These are phyloP conservation scores for Triplophysa siluroides DNA, from an alignment of 2,113 vertebrate species.

Conservation along the genomic window DNA sequence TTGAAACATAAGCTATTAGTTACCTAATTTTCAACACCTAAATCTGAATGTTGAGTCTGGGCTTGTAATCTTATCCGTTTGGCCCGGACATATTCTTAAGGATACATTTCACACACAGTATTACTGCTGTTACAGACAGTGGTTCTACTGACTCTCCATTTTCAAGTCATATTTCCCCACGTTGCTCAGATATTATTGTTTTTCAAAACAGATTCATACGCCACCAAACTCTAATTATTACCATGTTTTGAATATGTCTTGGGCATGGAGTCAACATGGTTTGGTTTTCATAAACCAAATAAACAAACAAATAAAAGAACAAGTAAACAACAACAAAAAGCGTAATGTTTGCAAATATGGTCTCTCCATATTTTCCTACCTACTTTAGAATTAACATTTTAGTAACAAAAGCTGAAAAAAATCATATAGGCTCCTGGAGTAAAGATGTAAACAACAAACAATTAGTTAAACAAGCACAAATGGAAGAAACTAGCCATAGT, in stretches of 20 bases:
- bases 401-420: no score
- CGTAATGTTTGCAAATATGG: background rate
- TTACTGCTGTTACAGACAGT: background rate
- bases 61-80: conserved; percentile 22
- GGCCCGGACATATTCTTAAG: background rate
- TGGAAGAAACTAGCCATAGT: no score
- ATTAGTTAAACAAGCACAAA: no score
- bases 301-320: background rate
- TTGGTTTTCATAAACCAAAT: background rate
- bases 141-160: background rate
- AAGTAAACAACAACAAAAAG: background rate
- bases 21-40: background rate
- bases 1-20: conserved; percentile 15
- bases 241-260: background rate
- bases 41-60: background rate
- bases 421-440: no score
- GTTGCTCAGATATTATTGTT: background rate
- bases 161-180: background rate
- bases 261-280: background rate
- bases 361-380: background rate
- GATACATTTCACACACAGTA: conserved; percentile 4
- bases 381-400: background rate
- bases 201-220: background rate
- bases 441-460: no score
- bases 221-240: background rate